phyloP scores from a whole-genome alignment of 2,888 invertebrate genomes.

The Napeogenes inachia region DNA sequence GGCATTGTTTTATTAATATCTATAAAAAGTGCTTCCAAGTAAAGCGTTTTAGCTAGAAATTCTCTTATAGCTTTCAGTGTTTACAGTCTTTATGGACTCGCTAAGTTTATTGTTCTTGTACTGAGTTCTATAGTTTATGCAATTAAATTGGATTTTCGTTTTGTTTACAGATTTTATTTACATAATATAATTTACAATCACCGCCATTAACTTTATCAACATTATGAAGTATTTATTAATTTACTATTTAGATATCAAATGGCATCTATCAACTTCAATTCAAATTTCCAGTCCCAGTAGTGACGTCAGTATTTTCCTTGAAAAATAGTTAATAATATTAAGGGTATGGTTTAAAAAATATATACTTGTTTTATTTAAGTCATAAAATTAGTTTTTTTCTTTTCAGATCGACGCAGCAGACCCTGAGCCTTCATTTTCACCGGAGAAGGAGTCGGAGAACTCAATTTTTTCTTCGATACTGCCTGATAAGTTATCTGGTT shows the following conservation, averaged over 20 bases:
- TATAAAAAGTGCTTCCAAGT: conserved; percentile 68
- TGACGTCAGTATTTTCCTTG: too few species aligned
- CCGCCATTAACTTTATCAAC: too few species aligned
- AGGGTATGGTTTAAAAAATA: too few species aligned
- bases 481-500: conserved; percentile 74
- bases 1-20: conserved; percentile 75
- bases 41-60: conserved; percentile 52
- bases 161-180: conserved; percentile 11
- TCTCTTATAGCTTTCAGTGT: conserved; percentile 52
- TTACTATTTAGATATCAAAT: too few species aligned
- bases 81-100: conserved; percentile 55
- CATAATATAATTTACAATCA: neutral
- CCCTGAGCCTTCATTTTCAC: conserved; percentile 32
- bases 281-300: neutral
- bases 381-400: conserved; percentile 23
- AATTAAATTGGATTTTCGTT: conserved; percentile 23
- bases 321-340: too few species aligned
- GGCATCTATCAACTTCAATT: neutral
- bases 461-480: conserved; percentile 77
- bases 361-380: neutral
- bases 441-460: conserved; percentile 48
- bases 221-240: too few species aligned
- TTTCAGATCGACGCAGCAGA: conserved; percentile 62
- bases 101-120: conserved; percentile 52
- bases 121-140: conserved; percentile 23